These are phyloP conservation scores for Meloe dianella DNA, from an alignment of 2,888 invertebrate genomes.

Conservation along the genomic window DNA sequence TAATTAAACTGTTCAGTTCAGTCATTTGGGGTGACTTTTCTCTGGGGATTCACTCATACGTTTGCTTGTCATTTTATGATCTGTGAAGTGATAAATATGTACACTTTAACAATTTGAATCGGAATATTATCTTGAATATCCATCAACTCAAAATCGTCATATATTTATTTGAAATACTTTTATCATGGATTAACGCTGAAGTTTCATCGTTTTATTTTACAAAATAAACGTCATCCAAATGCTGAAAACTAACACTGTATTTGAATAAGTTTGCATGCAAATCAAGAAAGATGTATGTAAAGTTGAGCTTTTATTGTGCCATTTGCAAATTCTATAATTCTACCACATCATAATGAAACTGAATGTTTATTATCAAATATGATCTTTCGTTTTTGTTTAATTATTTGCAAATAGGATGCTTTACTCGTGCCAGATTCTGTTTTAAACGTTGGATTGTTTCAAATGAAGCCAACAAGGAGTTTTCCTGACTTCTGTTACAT, in stretches of 20 bases:
- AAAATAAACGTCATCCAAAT: neutral
- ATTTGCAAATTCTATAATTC: neutral
- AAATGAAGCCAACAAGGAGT: neutral
- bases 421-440: neutral
- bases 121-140: neutral
- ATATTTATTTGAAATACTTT: neutral
- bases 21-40: neutral
- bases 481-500: neutral
- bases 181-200: neutral
- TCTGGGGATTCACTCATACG: neutral
- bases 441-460: neutral
- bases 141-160: neutral
- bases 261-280: neutral
- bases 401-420: neutral
- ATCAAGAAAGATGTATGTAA: neutral
- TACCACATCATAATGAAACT: neutral
- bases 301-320: neutral
- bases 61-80: conserved; percentile 8
- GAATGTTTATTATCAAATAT: neutral
- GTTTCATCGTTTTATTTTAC: neutral
- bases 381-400: neutral
- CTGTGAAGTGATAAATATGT: conserved; percentile 2
- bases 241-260: neutral
- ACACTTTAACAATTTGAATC: neutral
- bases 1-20: conserved; percentile 42